phyloP scores from a whole-genome alignment of 2,888 invertebrate genomes.

The Syrphus vitripennis region DNA sequence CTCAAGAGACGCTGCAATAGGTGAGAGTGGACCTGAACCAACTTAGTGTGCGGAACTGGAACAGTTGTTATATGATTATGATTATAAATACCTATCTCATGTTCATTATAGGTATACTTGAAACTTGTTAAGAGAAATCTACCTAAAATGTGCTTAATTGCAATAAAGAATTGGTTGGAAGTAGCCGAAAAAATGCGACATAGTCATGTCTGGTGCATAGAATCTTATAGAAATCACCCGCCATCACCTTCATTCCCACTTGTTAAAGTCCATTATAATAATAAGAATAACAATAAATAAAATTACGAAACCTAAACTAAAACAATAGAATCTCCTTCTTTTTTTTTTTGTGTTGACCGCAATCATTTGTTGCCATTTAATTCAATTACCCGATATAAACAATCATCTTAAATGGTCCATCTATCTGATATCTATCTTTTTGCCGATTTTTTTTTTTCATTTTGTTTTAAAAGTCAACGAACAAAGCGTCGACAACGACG shows the following conservation, averaged over 20 bases:
- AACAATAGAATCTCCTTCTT: slow-evolving; percentile 3
- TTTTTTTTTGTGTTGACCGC: slow-evolving; percentile 29
- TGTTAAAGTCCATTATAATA: neutral
- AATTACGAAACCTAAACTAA: neutral
- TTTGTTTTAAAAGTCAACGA: neutral
- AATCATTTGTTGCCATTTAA: slow-evolving; percentile 62
- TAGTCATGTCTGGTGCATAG: neutral
- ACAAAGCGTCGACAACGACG: neutral
- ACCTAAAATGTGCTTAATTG: neutral
- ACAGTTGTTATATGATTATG: no score
- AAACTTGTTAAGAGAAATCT: no score
- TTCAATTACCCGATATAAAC: slow-evolving; percentile 66
- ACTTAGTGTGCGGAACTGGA: no score
- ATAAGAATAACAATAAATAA: no score
- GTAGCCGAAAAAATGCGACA: neutral
- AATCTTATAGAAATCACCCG: neutral
- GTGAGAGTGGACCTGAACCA: no score
- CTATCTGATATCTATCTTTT: slow-evolving; percentile 38
- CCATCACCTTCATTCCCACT: neutral
- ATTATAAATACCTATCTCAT: no score
- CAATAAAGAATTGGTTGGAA: neutral
- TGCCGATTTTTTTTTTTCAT: neutral
- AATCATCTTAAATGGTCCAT: slow-evolving; percentile 66
- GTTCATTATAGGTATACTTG: no score
- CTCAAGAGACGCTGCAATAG: no score